Evolutionary conservation across 2,113 vertebrate genomes (phyloP).

Genomic region (Pogonocichla stellata): DNA sequence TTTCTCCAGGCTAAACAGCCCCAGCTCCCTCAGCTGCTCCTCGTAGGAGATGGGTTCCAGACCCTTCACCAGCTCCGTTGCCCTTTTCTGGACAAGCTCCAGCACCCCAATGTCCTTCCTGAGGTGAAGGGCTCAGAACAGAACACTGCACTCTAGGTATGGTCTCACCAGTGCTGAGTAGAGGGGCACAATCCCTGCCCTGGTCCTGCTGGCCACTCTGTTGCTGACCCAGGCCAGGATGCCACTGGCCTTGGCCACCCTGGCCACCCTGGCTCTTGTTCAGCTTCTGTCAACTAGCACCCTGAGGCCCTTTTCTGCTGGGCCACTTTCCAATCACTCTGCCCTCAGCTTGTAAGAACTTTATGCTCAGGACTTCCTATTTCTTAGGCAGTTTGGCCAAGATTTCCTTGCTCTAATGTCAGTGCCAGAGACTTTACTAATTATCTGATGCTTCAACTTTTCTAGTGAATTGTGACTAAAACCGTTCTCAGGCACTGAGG

Average conservation of each 20-base stretch:
- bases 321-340: not conserved
- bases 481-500: not conserved
- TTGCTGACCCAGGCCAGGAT: not conserved
- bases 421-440: not conserved
- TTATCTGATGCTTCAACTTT: not conserved
- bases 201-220: not conserved
- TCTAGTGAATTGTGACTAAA: not conserved
- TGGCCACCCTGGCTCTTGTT: not conserved
- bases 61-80: fast-evolving
- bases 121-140: not conserved
- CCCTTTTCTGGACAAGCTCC: not conserved
- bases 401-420: not conserved
- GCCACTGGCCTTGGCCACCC: not conserved
- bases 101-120: not conserved
- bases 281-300: not conserved
- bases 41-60: not conserved
- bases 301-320: not conserved
- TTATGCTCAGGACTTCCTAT: not conserved
- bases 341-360: not conserved
- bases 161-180: fast-evolving
- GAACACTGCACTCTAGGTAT: fast-evolving
- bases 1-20: not conserved
- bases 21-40: not conserved
- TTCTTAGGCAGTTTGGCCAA: not conserved
- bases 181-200: not conserved